Evolutionary conservation across 2,888 invertebrate species (phyloP).

Genomic region (Tipula confusa): DNA sequence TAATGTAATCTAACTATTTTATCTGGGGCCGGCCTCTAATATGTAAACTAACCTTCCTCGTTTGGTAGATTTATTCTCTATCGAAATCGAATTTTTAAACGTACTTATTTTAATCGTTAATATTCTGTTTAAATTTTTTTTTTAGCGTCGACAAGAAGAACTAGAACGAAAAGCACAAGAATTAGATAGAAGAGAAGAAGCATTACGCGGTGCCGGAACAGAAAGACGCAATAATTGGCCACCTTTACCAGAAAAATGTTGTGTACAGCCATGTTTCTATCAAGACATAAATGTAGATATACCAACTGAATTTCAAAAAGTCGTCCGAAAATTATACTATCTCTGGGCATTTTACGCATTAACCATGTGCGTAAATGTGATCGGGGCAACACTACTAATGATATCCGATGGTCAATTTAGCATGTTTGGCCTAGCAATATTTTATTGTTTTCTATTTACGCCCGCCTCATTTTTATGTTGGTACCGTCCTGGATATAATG

Average conservation of each 20-base stretch:
- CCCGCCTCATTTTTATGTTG: slow-evolving; percentile 98
- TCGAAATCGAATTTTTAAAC: too few relatives aligned
- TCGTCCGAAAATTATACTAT: slow-evolving; percentile 91
- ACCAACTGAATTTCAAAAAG: slow-evolving; percentile 93
- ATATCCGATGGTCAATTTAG: slow-evolving; percentile 58
- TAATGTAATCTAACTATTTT: too few relatives aligned
- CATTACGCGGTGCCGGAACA: slow-evolving; percentile 57
- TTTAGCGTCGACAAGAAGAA: slow-evolving; percentile 79
- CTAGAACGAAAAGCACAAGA: slow-evolving; percentile 88
- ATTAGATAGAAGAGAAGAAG: slow-evolving; percentile 81
- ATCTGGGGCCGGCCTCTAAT: too few relatives aligned
- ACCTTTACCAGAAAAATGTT: slow-evolving; percentile 87
- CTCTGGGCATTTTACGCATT: slow-evolving; percentile 94
- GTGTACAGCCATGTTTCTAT: slow-evolving; percentile 97
- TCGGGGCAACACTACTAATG: slow-evolving; percentile 79
- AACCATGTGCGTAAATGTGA: slow-evolving; percentile 77
- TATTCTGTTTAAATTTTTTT: slow-evolving; percentile 32
- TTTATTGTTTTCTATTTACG: slow-evolving; percentile 85
- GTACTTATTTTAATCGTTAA: not conserved
- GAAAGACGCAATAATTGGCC: slow-evolving; percentile 95
- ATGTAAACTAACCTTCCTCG: too few relatives aligned
- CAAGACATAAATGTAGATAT: slow-evolving; percentile 99
- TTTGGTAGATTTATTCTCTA: too few relatives aligned
- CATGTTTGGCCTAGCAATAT: slow-evolving; percentile 80
- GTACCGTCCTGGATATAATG: slow-evolving; percentile 97